phyloP scores from a whole-genome alignment of 2,888 invertebrate species.

The Cremastobaeus sp. region DNA sequence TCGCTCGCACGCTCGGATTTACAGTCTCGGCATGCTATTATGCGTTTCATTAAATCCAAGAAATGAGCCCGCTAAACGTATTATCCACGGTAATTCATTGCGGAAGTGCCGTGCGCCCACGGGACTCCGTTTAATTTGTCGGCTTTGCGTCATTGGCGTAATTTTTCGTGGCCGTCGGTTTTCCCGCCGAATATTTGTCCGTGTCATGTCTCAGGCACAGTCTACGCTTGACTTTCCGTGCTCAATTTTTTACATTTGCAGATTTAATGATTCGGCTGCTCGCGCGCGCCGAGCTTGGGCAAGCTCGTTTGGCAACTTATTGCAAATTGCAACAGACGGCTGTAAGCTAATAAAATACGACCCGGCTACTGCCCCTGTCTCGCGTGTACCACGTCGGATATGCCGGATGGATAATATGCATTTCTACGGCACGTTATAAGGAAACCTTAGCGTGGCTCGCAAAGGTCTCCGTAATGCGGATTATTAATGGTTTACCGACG shows the following conservation, averaged over 20 bases:
- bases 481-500: constrained; percentile 71
- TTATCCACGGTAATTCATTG: constrained; percentile 9
- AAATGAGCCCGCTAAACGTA: constrained; percentile 20
- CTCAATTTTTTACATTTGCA: constrained; percentile 27
- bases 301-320: constrained; percentile 56
- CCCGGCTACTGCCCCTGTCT: constrained; percentile 65
- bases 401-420: constrained; percentile 75
- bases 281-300: constrained; percentile 29
- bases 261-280: constrained; percentile 34
- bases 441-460: constrained; percentile 70
- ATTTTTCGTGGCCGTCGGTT: neutral
- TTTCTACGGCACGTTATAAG: constrained; percentile 75
- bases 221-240: neutral
- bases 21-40: constrained; percentile 7
- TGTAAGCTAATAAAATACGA: constrained; percentile 75
- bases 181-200: constrained; percentile 10
- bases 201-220: constrained; percentile 8
- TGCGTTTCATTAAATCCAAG: constrained; percentile 26
- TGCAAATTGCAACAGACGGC: constrained; percentile 72
- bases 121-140: constrained; percentile 3
- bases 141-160: neutral
- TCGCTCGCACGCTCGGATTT: constrained; percentile 10
- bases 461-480: constrained; percentile 68
- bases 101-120: neutral
- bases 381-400: constrained; percentile 74